Evolutionary conservation across 2,113 vertebrate species (phyloP), one percentile per base, ranked within the genome.

Genomic region (Lethenteron camtschaticum): DNA sequence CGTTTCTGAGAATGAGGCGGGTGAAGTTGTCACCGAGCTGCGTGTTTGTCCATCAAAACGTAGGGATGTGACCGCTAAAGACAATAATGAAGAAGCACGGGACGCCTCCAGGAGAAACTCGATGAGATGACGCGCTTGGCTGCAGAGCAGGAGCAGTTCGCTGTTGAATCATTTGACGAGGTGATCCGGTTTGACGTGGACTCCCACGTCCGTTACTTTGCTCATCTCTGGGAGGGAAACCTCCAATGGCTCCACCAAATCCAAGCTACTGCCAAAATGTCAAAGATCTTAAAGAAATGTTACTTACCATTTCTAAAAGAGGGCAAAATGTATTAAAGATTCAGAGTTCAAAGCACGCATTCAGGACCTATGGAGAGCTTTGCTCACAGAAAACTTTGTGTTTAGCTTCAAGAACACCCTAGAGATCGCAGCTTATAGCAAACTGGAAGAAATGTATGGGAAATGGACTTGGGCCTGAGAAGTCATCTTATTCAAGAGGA

Each of bases 221-320:
- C 77, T 56, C 77, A 74, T 18, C 73, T 81, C 59, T 79, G 80
- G 77, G 78, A 78, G 72, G 80, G 81, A n/a, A 78, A 57, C 78
- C 81, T 9, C 78, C 78, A 0, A 79, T 81, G 79, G 79, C 80
- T 12, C 79, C 79, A 3, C 79, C 79, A 2, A 83, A 81, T 71
- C 81, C 77, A 11, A 73, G 16, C 69, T 82, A 82, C 69, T 79
- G 77, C 73, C 76, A 78, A 24, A 77, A 77, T 0, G 73, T 80
- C 18, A 79, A 78, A 71, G 72, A 80, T 1, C 57, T 83, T 3
- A 81, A 79, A 69, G 74, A 24, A 12, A 75, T 70, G 57, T 76
- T 83, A 41, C 74, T 83, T 56, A 69, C 63, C 2, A 56, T 72
- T 71, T 75, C 73, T 68, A 16, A 70, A 70, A 70, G 74, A 69